phyloP scores from a whole-genome alignment of 2,888 invertebrate genomes.

The Eutolmus rufibarbis region DNA sequence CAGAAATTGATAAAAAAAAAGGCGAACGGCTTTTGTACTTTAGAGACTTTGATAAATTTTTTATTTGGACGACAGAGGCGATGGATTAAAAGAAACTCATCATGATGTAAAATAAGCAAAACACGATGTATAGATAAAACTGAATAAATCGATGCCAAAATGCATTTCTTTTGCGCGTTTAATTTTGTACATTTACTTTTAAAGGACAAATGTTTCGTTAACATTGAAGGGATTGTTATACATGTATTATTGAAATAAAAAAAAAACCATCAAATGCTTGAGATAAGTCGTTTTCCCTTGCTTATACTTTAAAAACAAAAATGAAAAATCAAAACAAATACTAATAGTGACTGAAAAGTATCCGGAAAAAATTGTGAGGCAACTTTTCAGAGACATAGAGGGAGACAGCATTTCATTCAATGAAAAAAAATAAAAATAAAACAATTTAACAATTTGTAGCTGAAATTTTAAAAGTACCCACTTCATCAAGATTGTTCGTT shows the following conservation, averaged over 20 bases:
- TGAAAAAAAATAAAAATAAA: neutral
- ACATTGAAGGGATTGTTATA: conserved; percentile 46
- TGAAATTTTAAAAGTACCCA: conserved; percentile 28
- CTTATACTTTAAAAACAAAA: conserved; percentile 20
- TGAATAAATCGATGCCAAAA: conserved; percentile 27
- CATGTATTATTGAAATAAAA: conserved; percentile 45
- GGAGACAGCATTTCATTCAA: conserved; percentile 11
- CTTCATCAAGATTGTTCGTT: neutral
- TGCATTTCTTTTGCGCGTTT: conserved; percentile 4
- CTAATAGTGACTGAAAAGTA: conserved; percentile 7
- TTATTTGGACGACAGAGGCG: conserved; percentile 9
- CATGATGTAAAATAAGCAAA: conserved; percentile 36
- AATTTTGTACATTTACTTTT: neutral
- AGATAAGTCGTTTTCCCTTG: conserved; percentile 32
- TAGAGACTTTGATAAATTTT: conserved; percentile 33
- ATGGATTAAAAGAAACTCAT: conserved; percentile 8
- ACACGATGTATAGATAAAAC: conserved; percentile 31
- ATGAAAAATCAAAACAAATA: neutral
- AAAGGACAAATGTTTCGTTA: neutral
- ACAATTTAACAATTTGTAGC: conserved; percentile 26
- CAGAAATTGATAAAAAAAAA: conserved; percentile 20
- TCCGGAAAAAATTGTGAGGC: neutral
- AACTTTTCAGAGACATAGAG: neutral
- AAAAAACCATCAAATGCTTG: conserved; percentile 9
- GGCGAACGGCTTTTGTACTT: conserved; percentile 40